Evolutionary conservation across 2,797 vertebrate genomes (phyloP).

Genomic region (Smutsia temminckii): DNA sequence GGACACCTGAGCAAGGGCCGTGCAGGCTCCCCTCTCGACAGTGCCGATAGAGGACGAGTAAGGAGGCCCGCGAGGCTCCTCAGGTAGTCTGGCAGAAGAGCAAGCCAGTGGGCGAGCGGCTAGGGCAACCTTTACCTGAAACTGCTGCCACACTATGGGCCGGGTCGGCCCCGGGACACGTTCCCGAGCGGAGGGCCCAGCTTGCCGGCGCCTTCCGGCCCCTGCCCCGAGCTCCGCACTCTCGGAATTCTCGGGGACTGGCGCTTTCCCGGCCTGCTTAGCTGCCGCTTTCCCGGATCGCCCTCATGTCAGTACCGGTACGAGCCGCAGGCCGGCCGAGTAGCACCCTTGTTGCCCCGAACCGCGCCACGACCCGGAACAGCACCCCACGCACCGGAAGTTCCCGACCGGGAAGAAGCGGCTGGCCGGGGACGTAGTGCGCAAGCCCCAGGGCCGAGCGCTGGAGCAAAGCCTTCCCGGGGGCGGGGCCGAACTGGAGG

Average conservation of each 20-base stretch:
- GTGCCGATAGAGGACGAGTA: neutral
- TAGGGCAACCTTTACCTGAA: slow-evolving; percentile 75
- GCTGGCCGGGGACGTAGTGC: slow-evolving; percentile 52
- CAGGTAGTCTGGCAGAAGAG: neutral
- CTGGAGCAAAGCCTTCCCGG: neutral
- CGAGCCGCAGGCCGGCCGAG: neutral
- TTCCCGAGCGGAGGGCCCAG: slow-evolving; percentile 36
- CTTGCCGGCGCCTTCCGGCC: slow-evolving; percentile 52
- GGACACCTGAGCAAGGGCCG: neutral
- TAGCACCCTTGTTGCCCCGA: neutral
- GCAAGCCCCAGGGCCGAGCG: slow-evolving; percentile 59
- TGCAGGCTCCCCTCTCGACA: neutral
- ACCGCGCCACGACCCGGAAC: slow-evolving; percentile 80
- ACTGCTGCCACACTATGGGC: slow-evolving; percentile 61
- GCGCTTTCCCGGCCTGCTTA: slow-evolving; percentile 53
- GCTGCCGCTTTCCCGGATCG: slow-evolving; percentile 10
- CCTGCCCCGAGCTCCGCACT: slow-evolving; percentile 52
- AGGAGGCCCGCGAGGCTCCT: neutral
- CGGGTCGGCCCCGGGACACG: slow-evolving; percentile 53
- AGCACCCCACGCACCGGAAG: slow-evolving; percentile 72
- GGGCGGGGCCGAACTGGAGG: neutral
- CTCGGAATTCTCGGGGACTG: slow-evolving; percentile 14
- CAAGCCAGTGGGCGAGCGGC: slow-evolving; percentile 1
- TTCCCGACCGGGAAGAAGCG: slow-evolving; percentile 23
- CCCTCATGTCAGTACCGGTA: slow-evolving; percentile 53